These are phyloP conservation scores for Galago senegalensis DNA, from an alignment of 2,797 vertebrate genomes.

Conservation along the genomic window DNA sequence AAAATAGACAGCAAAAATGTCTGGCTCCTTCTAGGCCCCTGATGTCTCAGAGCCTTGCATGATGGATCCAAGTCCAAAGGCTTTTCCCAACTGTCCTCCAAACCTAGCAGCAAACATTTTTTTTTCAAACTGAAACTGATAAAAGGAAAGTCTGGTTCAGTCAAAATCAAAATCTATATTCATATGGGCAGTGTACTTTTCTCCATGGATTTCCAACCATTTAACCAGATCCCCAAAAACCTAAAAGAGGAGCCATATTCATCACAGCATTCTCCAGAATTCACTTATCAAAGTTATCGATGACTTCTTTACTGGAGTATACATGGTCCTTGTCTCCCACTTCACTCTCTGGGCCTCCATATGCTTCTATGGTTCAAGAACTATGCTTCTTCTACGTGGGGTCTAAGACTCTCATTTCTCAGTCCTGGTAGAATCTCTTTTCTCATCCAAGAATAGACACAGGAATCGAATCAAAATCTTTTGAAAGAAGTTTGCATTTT, in stretches of 20 bases:
- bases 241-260: neutral
- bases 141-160: conserved; percentile 52
- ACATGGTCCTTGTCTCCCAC: neutral
- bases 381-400: neutral
- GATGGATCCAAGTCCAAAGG: neutral
- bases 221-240: neutral
- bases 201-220: neutral
- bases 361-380: neutral
- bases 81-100: conserved; percentile 64
- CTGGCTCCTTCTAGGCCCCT: conserved; percentile 59
- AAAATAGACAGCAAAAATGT: conserved; percentile 79
- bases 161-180: conserved; percentile 52
- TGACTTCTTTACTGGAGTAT: neutral
- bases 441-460: neutral
- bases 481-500: neutral
- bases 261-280: neutral
- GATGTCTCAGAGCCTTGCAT: conserved; percentile 4
- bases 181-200: neutral
- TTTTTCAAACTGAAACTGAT: conserved; percentile 55
- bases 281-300: neutral
- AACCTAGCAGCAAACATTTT: conserved; percentile 31
- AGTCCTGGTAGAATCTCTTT: neutral
- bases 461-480: conserved; percentile 27
- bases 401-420: neutral
- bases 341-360: neutral